Conservation (phyloP, 2,888 invertebrate genomes). For the Tholera decimalis region DNA sequence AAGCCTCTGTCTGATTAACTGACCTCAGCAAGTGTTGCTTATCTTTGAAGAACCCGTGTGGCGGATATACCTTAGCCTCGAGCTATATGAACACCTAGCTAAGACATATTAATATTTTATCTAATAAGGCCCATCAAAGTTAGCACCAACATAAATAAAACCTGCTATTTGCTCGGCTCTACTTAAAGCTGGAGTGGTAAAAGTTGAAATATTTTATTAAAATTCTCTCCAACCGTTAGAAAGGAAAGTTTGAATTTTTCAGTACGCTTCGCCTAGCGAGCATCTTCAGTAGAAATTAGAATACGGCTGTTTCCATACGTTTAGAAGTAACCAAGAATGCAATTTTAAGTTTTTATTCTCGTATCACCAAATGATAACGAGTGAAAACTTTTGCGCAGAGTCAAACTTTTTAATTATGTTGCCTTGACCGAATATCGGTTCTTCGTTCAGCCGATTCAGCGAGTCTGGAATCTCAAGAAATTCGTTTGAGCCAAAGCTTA, state of each 20-base stretch:
- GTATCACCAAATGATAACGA: constrained; percentile 56
- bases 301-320: constrained; percentile 40
- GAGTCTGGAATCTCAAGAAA: constrained; percentile 52
- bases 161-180: constrained; percentile 39
- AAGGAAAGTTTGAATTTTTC: constrained; percentile 58
- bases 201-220: constrained; percentile 60
- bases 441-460: constrained; percentile 54
- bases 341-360: constrained; percentile 52
- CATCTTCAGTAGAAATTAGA: constrained; percentile 49
- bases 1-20: no score
- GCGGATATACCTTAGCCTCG: no score
- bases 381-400: constrained; percentile 60
- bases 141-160: constrained; percentile 53
- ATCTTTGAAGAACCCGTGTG: no score
- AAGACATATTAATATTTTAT: constrained; percentile 40
- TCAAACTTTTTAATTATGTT: constrained; percentile 75
- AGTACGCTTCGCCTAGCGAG: constrained; percentile 36
- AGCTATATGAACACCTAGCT: no score
- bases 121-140: constrained; percentile 57
- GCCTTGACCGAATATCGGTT: constrained; percentile 66
- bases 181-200: constrained; percentile 45
- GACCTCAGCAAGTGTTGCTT: no score
- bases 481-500: constrained; percentile 55
- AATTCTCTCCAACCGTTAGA: constrained; percentile 45
- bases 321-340: constrained; percentile 41